Evolutionary conservation across 1,140 invertebrate genomes (phyloP).

Genomic region (Zaprionus davidi): DNA sequence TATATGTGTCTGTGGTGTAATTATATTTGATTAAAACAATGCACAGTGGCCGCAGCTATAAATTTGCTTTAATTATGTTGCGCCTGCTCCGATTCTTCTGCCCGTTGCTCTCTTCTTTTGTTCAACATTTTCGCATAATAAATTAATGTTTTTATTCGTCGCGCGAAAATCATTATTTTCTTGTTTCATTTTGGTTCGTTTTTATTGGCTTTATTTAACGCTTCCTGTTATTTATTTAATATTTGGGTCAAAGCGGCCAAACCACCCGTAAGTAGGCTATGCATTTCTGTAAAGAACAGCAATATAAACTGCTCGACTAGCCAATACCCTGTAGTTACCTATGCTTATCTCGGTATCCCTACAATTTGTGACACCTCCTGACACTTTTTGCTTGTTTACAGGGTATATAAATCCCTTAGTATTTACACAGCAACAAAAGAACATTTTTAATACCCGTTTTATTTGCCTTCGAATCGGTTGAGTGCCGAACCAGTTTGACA

Average conservation of each 20-base stretch:
- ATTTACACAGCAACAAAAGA: not conserved
- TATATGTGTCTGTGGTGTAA: constrained; percentile 41
- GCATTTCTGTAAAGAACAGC: not conserved
- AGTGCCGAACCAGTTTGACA: not conserved
- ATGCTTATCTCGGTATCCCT: not conserved
- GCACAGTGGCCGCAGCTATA: constrained; percentile 40
- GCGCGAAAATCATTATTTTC: constrained; percentile 18
- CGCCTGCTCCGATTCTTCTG: constrained; percentile 6
- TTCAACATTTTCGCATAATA: constrained; percentile 44
- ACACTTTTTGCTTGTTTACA: not conserved
- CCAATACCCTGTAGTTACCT: not conserved
- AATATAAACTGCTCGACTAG: not conserved
- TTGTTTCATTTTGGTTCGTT: constrained; percentile 10
- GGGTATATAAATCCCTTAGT: not conserved
- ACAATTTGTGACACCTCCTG: not conserved
- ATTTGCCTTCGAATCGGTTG: not conserved
- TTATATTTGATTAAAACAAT: constrained; percentile 77
- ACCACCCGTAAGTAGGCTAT: not conserved
- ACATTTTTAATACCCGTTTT: not conserved
- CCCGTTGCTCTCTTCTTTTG: constrained; percentile 20
- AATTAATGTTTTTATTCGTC: constrained; percentile 37
- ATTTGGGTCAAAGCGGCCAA: constrained; percentile 15
- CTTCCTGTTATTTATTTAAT: constrained; percentile 32
- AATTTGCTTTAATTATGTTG: constrained; percentile 71
- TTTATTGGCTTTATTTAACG: constrained; percentile 17